phyloP scores from a whole-genome alignment of 35 echinoderm and acorn worm species.

The Anneissia japonica region DNA sequence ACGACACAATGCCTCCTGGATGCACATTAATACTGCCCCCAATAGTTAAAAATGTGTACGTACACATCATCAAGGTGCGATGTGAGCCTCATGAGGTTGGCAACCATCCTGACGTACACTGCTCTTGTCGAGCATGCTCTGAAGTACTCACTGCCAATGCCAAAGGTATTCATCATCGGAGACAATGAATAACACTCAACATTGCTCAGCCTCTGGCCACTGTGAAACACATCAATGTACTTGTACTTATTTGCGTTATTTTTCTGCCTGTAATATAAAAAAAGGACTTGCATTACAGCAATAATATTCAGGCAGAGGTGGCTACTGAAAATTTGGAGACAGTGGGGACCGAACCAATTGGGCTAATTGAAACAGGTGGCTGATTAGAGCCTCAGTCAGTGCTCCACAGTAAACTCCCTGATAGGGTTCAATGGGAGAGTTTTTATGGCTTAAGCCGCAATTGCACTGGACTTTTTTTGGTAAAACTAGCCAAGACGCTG shows the following conservation, averaged over 20 bases:
- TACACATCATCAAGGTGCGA: slow-evolving; percentile 9
- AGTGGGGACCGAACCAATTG: too few species aligned
- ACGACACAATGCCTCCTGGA: too few species aligned
- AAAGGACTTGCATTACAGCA: not conserved
- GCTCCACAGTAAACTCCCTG: too few species aligned
- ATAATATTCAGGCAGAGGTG: not conserved
- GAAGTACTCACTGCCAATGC: slow-evolving; percentile 5
- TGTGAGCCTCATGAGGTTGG: slow-evolving; percentile 14
- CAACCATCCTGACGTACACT: slow-evolving; percentile 35
- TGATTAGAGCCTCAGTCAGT: too few species aligned
- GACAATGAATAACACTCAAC: not conserved
- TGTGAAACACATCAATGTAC: not conserved
- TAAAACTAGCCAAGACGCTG: too few species aligned
- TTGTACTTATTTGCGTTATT: not conserved
- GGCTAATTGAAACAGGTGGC: too few species aligned
- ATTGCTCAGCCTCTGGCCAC: not conserved
- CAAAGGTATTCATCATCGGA: not conserved
- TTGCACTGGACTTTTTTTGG: too few species aligned
- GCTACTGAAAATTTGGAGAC: too few species aligned
- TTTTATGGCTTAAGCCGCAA: too few species aligned
- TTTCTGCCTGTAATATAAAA: not conserved
- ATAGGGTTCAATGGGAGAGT: too few species aligned
- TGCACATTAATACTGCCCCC: not conserved
- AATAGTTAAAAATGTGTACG: not conserved
- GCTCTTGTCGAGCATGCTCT: not conserved